Percentiles rank a stretch among this genome's conserved stretches.
Evolutionary conservation across 23 tunicate species (phyloP).

Genomic region (Clavelina lepadiformis): DNA sequence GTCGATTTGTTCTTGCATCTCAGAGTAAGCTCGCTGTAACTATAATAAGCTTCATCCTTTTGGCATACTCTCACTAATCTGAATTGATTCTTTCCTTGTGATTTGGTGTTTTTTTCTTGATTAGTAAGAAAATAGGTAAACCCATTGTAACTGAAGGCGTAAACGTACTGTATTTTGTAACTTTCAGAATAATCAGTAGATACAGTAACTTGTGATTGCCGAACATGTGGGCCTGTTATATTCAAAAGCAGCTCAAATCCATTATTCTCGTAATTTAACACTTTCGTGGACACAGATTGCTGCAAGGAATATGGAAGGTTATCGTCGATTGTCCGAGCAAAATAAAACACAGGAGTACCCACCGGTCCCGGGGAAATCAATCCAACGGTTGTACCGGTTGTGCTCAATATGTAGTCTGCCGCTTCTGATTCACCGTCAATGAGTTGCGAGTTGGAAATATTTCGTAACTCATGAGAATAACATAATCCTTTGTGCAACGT

Average conservation of each 20-base stretch:
- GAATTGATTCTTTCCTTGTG: slow-evolving; percentile 4
- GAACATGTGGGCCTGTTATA: background rate
- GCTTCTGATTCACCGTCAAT: slow-evolving; percentile 11
- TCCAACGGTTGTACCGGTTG: slow-evolving; percentile 14
- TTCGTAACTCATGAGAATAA: slow-evolving; percentile 8
- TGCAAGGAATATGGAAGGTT: slow-evolving; percentile 15
- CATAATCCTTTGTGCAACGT: slow-evolving; percentile 36
- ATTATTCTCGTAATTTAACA: slow-evolving; percentile 34
- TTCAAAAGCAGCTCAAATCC: slow-evolving; percentile 50
- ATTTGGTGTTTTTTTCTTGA: slow-evolving; percentile 29
- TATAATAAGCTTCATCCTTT: slow-evolving; percentile 41
- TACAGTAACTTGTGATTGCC: slow-evolving; percentile 38
- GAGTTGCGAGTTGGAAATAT: slow-evolving; percentile 4
- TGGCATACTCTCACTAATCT: slow-evolving; percentile 62
- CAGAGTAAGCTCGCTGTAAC: slow-evolving; percentile 49
- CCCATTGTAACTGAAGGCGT: slow-evolving; percentile 57
- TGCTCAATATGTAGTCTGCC: slow-evolving; percentile 32
- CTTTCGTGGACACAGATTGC: slow-evolving; percentile 74
- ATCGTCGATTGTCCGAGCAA: slow-evolving; percentile 58
- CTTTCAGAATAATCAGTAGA: background rate
- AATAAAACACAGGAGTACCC: slow-evolving; percentile 18
- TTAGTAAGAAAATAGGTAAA: slow-evolving; percentile 61
- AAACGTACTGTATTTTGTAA: slow-evolving; percentile 43
- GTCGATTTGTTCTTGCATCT: slow-evolving; percentile 17
- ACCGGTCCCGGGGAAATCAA: slow-evolving; percentile 22